Evolutionary conservation across 2,797 vertebrate genomes (phyloP).

Genomic region (Sebastolobus altivelis): DNA sequence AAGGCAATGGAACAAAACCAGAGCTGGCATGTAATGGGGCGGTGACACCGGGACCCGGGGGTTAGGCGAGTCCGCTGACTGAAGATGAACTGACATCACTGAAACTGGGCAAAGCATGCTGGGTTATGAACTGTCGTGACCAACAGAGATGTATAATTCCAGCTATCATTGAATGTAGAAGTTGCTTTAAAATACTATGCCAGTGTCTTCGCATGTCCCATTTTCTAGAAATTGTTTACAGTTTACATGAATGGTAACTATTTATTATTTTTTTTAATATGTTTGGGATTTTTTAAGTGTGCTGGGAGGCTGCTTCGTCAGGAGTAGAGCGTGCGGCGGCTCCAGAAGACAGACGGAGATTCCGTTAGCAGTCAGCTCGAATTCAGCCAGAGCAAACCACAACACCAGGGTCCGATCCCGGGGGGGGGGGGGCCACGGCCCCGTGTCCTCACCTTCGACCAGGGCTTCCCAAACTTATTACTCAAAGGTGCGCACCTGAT

Average conservation of each 20-base stretch:
- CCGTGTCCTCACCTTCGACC: no score
- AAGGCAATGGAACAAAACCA: constrained; percentile 56
- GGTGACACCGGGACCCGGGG: constrained; percentile 37
- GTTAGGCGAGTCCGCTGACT: constrained; percentile 38
- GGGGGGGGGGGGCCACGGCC: no score
- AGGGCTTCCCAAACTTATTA: no score
- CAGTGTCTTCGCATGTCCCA: not conserved
- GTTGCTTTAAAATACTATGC: not conserved
- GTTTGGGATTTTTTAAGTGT: not conserved
- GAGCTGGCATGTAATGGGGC: constrained; percentile 59
- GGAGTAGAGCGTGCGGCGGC: no score
- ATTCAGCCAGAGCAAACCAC: no score
- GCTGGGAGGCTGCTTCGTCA: no score
- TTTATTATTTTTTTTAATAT: not conserved
- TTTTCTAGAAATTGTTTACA: not conserved
- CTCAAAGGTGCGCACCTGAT: no score
- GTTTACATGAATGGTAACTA: no score
- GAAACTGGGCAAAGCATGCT: not conserved
- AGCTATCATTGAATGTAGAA: not conserved
- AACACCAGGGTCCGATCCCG: no score
- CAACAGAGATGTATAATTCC: not conserved
- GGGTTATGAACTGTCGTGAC: not conserved
- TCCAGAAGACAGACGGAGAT: no score
- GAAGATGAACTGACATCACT: constrained; percentile 27
- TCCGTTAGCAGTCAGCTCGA: no score